phyloP scores from a whole-genome alignment of 2,113 vertebrate genomes.

The Neolamprologus devosi region DNA sequence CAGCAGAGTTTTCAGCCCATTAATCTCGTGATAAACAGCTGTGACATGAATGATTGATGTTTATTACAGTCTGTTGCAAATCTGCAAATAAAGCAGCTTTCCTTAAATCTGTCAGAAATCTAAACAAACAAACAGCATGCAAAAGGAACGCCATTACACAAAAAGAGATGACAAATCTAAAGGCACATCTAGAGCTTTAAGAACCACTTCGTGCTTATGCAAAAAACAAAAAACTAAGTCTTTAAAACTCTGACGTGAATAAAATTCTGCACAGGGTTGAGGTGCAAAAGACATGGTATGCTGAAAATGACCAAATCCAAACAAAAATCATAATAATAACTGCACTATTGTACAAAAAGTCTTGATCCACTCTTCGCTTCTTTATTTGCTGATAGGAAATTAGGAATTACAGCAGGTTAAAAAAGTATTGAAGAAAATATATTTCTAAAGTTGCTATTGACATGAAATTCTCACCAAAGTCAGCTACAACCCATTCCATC shows the following conservation, averaged over 20 bases:
- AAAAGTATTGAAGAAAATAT: not conserved
- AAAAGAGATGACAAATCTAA: not conserved
- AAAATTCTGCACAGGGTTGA: not conserved
- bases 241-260: not conserved
- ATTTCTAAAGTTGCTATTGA: not conserved
- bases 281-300: not conserved
- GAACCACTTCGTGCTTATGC: not conserved
- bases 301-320: not conserved
- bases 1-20: not conserved
- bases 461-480: not conserved
- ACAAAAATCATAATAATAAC: not conserved
- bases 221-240: not conserved
- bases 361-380: not conserved
- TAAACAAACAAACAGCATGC: not conserved
- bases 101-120: not conserved
- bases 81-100: not conserved
- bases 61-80: not conserved
- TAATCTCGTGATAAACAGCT: not conserved
- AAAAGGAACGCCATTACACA: not conserved
- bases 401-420: not conserved
- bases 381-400: not conserved
- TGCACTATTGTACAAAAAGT: not conserved
- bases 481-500: not conserved
- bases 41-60: not conserved
- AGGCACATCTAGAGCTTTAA: not conserved